Evolutionary conservation across 2,888 invertebrate species (phyloP), one percentile per base, ranked within the genome.

Genomic region (Rhaphigaster nebulosa): DNA sequence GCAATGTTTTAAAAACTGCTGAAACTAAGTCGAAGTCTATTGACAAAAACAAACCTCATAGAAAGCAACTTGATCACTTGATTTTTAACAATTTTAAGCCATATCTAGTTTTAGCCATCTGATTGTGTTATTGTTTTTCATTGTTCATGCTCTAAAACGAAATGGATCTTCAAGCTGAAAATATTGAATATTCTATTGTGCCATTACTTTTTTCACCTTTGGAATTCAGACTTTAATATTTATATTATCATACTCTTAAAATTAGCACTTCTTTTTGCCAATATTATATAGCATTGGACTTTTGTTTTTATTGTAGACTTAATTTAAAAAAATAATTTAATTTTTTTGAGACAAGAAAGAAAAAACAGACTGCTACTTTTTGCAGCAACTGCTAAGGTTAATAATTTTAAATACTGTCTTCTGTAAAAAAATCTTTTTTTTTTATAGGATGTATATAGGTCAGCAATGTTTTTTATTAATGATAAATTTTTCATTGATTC

Each of bases 401-500:
- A 45, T 45, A 45, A 45, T 45, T 45, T 45, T 45, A 45, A 45
- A 45, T 45, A 45, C 4, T 45, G 45, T 45, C 45, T 45, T 45
- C 45, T 6, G 45, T 45, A 45, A 45, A 45, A 54, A 52, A 60
- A 88, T 88, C 84, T 91, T 23, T 92, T 91, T 93, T 93, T 92
- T 91, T 93, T 94, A 54, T 93, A 96, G 96, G 95, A 95, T 91
- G 93, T 95, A 38, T 96, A 95, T 93, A 96, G 95, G 91, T 96
- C 97, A 0, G 96, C 96, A 1, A 96, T 96, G 93, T 96, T 98
- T 92, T 97, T 96, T 93, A 97, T 98, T 90, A 96, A 97, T 92
- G 95, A 96, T 92, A 95, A 95, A 0, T 97, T 98, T 93, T 98
- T 97, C 93, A 96, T 96, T 93, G 97, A 98, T 93, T 94, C 94